These are phyloP conservation scores for Setipinna tenuifilis DNA, from an alignment of 2,797 vertebrate genomes.

Conservation along the genomic window DNA sequence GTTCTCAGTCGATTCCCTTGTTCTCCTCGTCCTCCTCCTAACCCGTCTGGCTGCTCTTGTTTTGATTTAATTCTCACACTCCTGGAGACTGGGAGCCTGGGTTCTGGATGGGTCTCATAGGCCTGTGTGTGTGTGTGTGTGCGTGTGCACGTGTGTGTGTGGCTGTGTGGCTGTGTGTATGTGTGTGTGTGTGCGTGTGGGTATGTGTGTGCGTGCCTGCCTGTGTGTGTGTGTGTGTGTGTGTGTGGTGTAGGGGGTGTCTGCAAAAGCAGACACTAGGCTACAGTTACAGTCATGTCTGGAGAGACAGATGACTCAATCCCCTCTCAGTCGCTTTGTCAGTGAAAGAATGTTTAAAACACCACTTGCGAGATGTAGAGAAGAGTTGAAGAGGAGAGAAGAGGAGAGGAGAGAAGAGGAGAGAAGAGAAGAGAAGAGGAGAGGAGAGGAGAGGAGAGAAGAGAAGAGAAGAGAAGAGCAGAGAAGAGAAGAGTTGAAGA, in stretches of 20 bases:
- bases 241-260: too few relatives aligned
- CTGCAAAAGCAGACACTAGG: too few relatives aligned
- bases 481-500: not conserved
- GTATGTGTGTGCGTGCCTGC: not conserved
- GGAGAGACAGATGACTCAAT: not conserved
- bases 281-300: too few relatives aligned
- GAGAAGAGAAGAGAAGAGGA: not conserved
- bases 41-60: not conserved
- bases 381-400: not conserved
- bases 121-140: constrained; percentile 43
- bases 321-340: not conserved
- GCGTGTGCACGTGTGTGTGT: constrained; percentile 3
- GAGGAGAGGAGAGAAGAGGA: not conserved
- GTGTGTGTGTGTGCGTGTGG: not conserved
- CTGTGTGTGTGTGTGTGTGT: too few relatives aligned
- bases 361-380: too few relatives aligned
- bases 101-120: not conserved
- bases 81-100: not conserved
- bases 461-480: not conserved
- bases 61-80: not conserved
- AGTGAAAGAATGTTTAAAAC: not conserved
- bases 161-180: not conserved
- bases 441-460: not conserved
- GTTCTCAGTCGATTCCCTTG: constrained; percentile 63
- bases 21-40: constrained; percentile 62